Base-by-base conservation (phyloP, 2,113 vertebrate genomes). In the Etia nguti region DNA sequence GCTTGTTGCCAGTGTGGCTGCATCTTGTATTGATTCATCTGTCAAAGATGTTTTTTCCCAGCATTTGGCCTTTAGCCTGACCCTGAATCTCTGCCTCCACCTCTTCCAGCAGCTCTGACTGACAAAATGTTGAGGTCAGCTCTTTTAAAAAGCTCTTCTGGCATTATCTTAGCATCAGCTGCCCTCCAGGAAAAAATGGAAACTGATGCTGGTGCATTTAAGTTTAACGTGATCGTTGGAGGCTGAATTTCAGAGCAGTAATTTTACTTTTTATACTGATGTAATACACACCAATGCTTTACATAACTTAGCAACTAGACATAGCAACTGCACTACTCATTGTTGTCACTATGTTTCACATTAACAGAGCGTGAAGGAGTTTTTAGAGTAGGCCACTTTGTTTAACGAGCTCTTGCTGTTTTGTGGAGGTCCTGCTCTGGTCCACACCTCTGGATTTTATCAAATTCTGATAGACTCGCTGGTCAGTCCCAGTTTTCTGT, bases 11-110 rank as follows among this genome's bases (percentile, higher is more conserved):
- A 2, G 24, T 5, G 20, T 68, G 57, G 0, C 50, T 46, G 57
- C 38, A 24, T 79, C 57, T 85, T 12, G 79, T 81, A 86, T 89
- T 36, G 73, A 89, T 86, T 83, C 38, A 6, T 70, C 80, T 73
- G 79, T 89, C 73, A 50, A 2, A 16, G 57, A 68, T 6, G 9
- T 1, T 43, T 70, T 73, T 1, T 24, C 50, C 38, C 2, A 18
- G 43, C 70, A 48, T 29, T 46, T 75, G 43, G 70, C 70, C 70
- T 75, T 75, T 75, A 29, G 62, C 43, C 55, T n/a, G 77, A 83
- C 41, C 43, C 54, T 20, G 82, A 43, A 65, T 38, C 80, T 81
- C 41, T 62, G 56, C 56, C 80, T 62, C 80, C 56, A 0, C 13
- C 6, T 57, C 79, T 38, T 43, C n/a, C 59, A 65, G 57, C 55